Evolutionary conservation across 2,113 vertebrate genomes (phyloP).

Genomic region (Puffinus mauretanicus): DNA sequence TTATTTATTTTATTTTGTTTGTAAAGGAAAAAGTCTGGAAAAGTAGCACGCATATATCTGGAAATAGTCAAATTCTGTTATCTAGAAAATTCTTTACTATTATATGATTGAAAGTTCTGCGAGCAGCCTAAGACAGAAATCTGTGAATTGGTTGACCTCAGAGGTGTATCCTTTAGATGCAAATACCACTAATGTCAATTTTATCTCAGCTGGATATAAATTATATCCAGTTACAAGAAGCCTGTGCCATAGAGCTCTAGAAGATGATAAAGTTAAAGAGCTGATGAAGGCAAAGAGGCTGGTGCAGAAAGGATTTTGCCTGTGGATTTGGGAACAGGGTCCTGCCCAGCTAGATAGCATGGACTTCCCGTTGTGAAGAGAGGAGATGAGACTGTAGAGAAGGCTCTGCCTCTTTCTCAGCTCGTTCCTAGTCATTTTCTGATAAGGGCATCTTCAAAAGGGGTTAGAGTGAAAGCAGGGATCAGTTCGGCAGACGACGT

Average conservation of each 20-base stretch:
- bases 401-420: not conserved
- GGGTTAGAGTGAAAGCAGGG: not conserved
- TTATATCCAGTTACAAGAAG: not conserved
- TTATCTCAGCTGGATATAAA: not conserved
- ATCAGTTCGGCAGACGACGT: rapidly evolving
- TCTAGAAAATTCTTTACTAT: not conserved
- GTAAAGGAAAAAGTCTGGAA: not conserved
- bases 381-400: not conserved
- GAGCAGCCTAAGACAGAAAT: not conserved
- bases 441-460: not conserved
- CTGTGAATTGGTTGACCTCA: not conserved
- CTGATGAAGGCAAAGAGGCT: not conserved
- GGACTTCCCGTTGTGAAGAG: not conserved
- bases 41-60: not conserved
- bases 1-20: not conserved
- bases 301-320: not conserved
- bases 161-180: not conserved
- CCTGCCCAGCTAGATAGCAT: not conserved
- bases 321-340: not conserved
- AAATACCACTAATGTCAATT: conserved; percentile 1
- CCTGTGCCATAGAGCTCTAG: not conserved
- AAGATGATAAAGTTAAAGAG: not conserved
- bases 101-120: not conserved
- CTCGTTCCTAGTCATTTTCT: not conserved
- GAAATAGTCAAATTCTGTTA: not conserved